These are phyloP conservation scores for Nothura maculosa DNA, from an alignment of 2,797 vertebrate genomes.

Conservation along the genomic window DNA sequence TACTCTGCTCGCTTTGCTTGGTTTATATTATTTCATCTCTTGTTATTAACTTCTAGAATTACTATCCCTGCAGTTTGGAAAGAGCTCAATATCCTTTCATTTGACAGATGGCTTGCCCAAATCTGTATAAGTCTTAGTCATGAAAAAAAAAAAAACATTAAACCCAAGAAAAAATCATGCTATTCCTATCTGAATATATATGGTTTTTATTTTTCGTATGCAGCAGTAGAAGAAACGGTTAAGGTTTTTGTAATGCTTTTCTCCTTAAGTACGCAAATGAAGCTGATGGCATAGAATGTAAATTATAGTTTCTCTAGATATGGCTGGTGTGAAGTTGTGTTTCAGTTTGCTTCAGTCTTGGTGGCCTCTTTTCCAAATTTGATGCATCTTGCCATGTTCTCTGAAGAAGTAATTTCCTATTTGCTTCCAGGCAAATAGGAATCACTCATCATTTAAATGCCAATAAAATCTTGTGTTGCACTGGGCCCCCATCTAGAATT, in stretches of 20 bases:
- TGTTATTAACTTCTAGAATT: constrained; percentile 29
- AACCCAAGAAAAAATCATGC: background rate
- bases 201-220: background rate
- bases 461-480: background rate
- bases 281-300: background rate
- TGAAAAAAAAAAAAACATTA: background rate
- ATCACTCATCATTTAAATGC: background rate
- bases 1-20: background rate
- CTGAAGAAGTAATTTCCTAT: background rate
- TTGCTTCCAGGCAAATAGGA: background rate
- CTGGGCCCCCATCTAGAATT: background rate
- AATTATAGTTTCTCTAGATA: background rate
- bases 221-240: background rate
- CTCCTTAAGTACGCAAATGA: background rate
- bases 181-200: background rate
- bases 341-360: background rate
- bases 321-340: background rate
- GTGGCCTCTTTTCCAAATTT: background rate
- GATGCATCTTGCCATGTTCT: background rate
- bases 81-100: constrained; percentile 3
- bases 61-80: background rate
- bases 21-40: constrained; percentile 8
- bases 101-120: background rate
- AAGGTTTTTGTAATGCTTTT: background rate
- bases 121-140: background rate